Evolutionary conservation across 2,113 vertebrate genomes (phyloP), one percentile per base, ranked within the genome.

Genomic region (Brachyhypopomus gauderio): DNA sequence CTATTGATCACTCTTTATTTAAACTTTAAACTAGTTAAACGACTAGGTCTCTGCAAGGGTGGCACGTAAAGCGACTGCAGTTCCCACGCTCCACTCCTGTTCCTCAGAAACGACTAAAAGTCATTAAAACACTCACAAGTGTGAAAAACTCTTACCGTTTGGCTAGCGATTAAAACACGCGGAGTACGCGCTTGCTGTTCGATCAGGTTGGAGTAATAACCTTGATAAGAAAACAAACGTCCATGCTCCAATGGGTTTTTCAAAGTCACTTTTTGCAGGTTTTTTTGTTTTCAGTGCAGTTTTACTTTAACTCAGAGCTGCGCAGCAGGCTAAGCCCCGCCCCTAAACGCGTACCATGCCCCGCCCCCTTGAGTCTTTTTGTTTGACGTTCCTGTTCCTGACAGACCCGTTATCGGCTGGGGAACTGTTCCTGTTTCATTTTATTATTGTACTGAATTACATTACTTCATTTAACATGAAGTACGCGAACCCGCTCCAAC

Each of bases 141-240:
- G 76, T 70, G 87, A 89, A 89, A 88, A 85, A 22, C 92, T 91
- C 91, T 38, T 55, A 77, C 71, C 55, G 22, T 75, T 78, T 59
- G 17, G 85, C 77, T 78, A 52, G 14, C 17, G 81, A 11, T 58
- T 30, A 30, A 45, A 66, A 27, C 8, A 62, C 22, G 77, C 81
- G 56, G 36, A 23, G 34, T 77, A 84, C 56, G n/a, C 45, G 79
- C 41, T 34, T 58, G 4, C 63, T 77, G 20, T 12, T 45, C 23
- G 56, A 0, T 83, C 34, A 82, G 60, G 36, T 60, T 70, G 75
- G 52, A 41, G 45, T 22, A 52, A 62, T 25, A 70, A 23, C 41
- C 17, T 34, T 67, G 64, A 60, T 55, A 64, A 22, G 22, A 72
- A 72, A 63, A 41, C 76, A 83, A 79, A 85, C 70, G 72, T 38